Evolutionary conservation across 2,888 invertebrate genomes (phyloP), one percentile per base, ranked within the genome.

Genomic region (Cloeon dipterum): DNA sequence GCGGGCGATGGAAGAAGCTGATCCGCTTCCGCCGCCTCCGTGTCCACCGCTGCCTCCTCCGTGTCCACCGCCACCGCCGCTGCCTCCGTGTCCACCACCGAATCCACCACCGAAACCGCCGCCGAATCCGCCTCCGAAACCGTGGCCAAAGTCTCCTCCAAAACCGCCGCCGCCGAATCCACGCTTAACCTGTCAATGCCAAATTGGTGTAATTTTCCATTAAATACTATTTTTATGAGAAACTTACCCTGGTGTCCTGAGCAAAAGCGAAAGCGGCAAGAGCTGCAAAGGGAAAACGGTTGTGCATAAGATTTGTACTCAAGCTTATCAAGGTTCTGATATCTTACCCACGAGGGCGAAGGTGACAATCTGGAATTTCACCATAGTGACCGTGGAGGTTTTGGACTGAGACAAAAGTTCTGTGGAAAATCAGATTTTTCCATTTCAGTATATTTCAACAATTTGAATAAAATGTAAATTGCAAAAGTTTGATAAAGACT

Each of bases 191-290:
- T 29, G n/a, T 16, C 29, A 29, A 29, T 5, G n/a, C n/a, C n/a
- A 29, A 11, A 16, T 29, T 16, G 7, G 7, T 8, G 8, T 8
- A 29, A 29, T 7, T 8, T n/a, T n/a, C n/a, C n/a, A n/a, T n/a
- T n/a, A n/a, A n/a, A n/a, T n/a, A n/a, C n/a, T n/a, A n/a, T n/a
- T n/a, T n/a, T n/a, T n/a, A n/a, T n/a, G n/a, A 11, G 29, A 29
- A 29, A 29, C n/a, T 29, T 14, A 29, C 29, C 29, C 29, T 29
- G n/a, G 29, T 29, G 7, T 29, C 29, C 29, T 29, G 29, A 29
- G 29, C 29, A 7, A 29, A 29, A n/a, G n/a, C 29, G 14, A 29
- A 5, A n/a, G 29, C 29, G n/a, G 29, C 29, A 14, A 29, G n/a
- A 7, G 29, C 29, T 29, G 29, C 29, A 29, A 29, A 10, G 7